Conservation (phyloP, 2,113 vertebrate genomes). For the Pteronura brasiliensis region DNA sequence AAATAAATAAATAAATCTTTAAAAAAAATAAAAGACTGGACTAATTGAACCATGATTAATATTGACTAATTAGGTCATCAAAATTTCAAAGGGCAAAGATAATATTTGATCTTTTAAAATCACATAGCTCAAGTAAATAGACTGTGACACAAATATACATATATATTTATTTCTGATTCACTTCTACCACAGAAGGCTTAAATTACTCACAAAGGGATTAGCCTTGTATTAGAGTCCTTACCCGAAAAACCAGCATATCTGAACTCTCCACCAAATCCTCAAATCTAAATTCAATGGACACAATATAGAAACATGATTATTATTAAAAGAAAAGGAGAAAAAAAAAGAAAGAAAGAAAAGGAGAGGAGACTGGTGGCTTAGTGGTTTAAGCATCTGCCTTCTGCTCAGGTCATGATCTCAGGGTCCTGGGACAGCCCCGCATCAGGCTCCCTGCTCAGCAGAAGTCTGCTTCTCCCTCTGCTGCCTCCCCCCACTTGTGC, state of each 20-base stretch:
- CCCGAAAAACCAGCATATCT: background rate
- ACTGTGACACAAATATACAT: background rate
- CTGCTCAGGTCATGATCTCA: no score
- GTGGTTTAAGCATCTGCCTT: no score
- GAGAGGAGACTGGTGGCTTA: no score
- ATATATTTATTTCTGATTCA: background rate
- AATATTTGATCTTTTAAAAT: background rate
- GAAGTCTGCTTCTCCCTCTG: no score
- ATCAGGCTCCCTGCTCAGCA: no score
- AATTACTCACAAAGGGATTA: background rate
- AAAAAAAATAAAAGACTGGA: background rate
- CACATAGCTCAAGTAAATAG: background rate
- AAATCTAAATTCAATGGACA: background rate
- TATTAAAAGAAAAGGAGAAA: background rate
- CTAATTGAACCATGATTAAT: background rate
- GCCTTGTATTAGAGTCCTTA: background rate
- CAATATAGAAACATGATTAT: background rate
- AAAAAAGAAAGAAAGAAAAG: background rate
- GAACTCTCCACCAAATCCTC: background rate
- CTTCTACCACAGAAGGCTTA: background rate
- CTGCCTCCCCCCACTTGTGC: no score
- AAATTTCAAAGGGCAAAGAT: background rate
- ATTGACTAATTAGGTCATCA: background rate
- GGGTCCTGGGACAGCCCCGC: no score
- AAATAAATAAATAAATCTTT: no score